A percentile compares a stretch with the other conserved stretches of the same genome.
Conservation (phyloP, 2,113 vertebrate genomes). For the Alexandromys fortis region DNA sequence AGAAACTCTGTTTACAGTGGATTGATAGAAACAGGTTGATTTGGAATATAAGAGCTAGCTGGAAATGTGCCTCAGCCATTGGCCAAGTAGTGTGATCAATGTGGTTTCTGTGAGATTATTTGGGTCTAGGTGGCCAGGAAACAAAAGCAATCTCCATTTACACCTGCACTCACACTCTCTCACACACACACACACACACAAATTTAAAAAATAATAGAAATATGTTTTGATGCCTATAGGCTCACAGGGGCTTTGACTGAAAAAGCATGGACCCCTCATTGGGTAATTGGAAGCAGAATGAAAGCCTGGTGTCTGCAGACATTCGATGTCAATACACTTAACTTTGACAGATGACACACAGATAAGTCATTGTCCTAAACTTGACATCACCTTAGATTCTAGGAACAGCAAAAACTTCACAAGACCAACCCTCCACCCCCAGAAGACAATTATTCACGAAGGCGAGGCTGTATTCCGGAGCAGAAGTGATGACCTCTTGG, state of each 20-base stretch:
- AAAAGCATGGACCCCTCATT: not conserved
- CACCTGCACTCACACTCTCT: not conserved
- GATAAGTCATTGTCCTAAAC: not conserved
- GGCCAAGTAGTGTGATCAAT: too few relatives aligned
- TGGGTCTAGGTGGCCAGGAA: too few relatives aligned
- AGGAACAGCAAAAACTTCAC: not conserved
- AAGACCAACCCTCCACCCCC: fast-evolving
- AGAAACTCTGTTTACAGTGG: too few relatives aligned
- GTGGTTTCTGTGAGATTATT: too few relatives aligned
- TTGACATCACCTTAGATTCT: not conserved
- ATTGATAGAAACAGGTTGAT: too few relatives aligned
- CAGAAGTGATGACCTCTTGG: not conserved
- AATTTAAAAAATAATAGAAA: not conserved
- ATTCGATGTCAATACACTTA: not conserved
- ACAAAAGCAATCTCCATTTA: too few relatives aligned
- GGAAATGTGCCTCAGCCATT: too few relatives aligned
- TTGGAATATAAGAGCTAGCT: too few relatives aligned
- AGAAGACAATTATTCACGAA: not conserved
- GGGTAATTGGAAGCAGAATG: not conserved
- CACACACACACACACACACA: not conserved
- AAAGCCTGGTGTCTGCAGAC: not conserved
- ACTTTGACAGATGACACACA: not conserved
- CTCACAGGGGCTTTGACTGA: not conserved
- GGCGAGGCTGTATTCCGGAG: not conserved
- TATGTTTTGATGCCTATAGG: not conserved